These are phyloP conservation scores for Cerceris rybyensis DNA, from an alignment of 2,888 invertebrate species.

Conservation along the genomic window DNA sequence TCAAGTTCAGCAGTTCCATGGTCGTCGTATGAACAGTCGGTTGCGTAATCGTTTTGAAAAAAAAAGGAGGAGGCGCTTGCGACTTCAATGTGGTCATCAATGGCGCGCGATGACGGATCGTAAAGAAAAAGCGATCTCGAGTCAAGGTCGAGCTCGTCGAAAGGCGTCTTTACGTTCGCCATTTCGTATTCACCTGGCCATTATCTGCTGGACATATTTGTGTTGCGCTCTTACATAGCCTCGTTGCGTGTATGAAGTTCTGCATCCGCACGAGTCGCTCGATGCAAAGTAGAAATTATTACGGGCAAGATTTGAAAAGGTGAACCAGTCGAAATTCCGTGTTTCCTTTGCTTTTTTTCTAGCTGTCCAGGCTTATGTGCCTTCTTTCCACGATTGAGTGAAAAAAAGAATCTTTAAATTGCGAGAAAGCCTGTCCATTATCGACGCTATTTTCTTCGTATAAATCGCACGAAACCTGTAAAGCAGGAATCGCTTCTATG, in stretches of 20 bases:
- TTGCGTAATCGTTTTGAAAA: conserved; percentile 61
- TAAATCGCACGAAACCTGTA: neutral
- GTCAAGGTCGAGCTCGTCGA: conserved; percentile 74
- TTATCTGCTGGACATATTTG: conserved; percentile 61
- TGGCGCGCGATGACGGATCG: conserved; percentile 67
- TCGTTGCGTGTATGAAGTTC: conserved; percentile 24
- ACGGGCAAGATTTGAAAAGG: conserved; percentile 57
- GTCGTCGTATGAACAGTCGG: conserved; percentile 44
- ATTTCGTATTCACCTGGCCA: conserved; percentile 70
- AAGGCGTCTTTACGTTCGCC: conserved; percentile 70
- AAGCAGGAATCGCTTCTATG: neutral
- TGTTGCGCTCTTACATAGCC: conserved; percentile 41
- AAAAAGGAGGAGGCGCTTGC: conserved; percentile 35
- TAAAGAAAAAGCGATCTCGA: conserved; percentile 76
- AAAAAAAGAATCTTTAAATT: conserved; percentile 16
- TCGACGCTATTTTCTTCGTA: neutral
- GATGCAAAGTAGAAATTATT: conserved; percentile 43
- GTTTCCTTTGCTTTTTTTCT: conserved; percentile 39
- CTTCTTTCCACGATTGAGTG: conserved; percentile 27
- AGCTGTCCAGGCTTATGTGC: conserved; percentile 15
- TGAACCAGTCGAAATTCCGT: conserved; percentile 69
- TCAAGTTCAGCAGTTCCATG: conserved; percentile 66
- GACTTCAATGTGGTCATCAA: conserved; percentile 65
- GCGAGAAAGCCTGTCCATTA: conserved; percentile 14
- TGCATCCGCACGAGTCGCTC: conserved; percentile 31